A percentile compares a stretch with the other conserved stretches of the same genome.
Evolutionary conservation across 2,888 invertebrate species (phyloP).

Genomic region (Zhuqinia jingwanae): DNA sequence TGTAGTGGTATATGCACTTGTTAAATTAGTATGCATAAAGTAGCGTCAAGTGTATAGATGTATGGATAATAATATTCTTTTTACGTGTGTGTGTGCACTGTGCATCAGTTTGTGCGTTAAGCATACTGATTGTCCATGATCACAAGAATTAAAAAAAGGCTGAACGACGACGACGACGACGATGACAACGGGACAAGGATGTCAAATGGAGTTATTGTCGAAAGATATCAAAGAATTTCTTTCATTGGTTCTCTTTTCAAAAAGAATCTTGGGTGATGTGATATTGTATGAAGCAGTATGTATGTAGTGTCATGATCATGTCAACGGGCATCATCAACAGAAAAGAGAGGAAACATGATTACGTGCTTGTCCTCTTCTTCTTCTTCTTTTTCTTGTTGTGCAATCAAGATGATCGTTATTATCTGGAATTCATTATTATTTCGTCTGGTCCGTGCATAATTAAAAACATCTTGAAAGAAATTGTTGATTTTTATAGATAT

Average conservation of each 20-base stretch:
- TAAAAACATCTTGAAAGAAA: constrained; percentile 79
- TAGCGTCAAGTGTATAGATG: background rate
- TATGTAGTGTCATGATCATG: constrained; percentile 14
- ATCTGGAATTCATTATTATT: constrained; percentile 56
- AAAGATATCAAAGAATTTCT: constrained; percentile 79
- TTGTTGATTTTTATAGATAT: constrained; percentile 16
- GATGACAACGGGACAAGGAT: constrained; percentile 57
- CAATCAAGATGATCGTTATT: constrained; percentile 34
- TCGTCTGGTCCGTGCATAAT: constrained; percentile 79
- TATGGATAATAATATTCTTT: constrained; percentile 10
- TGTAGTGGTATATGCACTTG: constrained; percentile 9
- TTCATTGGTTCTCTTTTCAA: constrained; percentile 77
- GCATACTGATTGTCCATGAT: constrained; percentile 67
- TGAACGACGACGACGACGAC: constrained; percentile 1
- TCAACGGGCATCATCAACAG: background rate
- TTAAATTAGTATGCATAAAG: constrained; percentile 30
- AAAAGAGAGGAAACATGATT: constrained; percentile 49
- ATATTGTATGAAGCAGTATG: background rate
- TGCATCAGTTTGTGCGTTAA: constrained; percentile 14
- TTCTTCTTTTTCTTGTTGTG: constrained; percentile 34
- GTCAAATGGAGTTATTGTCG: constrained; percentile 78
- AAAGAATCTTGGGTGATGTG: background rate
- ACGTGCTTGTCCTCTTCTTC: constrained; percentile 56
- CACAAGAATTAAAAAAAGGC: background rate
- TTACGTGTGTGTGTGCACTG: background rate